Conservation (phyloP, 2,888 invertebrate genomes). For the Nomada hirtipes region DNA sequence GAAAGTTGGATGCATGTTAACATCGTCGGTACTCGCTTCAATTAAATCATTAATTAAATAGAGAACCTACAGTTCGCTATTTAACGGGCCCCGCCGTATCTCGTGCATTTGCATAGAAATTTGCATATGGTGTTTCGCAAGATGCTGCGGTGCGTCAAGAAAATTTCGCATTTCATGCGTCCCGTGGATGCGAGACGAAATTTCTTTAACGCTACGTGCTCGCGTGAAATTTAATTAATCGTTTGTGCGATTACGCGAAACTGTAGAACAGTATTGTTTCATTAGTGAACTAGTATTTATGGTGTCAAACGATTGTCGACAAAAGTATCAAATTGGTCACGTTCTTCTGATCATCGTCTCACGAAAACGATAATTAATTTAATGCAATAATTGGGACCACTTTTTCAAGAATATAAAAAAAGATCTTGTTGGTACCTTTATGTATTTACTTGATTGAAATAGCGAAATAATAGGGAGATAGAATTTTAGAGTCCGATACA, state of each 20-base stretch:
- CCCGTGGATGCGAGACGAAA: background rate
- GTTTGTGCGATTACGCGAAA: background rate
- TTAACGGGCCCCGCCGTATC: conserved; percentile 27
- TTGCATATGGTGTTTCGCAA: conserved; percentile 40
- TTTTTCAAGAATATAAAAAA: too few species aligned
- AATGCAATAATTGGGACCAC: too few species aligned
- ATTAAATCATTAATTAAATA: conserved; percentile 58
- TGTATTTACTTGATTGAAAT: too few species aligned
- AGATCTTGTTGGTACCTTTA: too few species aligned
- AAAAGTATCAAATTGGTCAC: too few species aligned
- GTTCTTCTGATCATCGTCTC: too few species aligned
- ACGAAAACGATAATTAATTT: too few species aligned
- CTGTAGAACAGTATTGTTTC: too few species aligned
- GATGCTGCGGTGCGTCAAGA: conserved; percentile 23
- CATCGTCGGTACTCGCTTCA: conserved; percentile 39
- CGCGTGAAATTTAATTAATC: background rate
- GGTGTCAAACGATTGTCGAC: too few species aligned
- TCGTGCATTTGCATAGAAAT: conserved; percentile 42
- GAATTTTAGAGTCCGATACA: too few species aligned
- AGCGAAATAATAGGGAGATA: too few species aligned
- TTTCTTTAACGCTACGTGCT: conserved; percentile 7
- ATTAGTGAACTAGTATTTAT: too few species aligned
- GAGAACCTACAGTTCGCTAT: conserved; percentile 38
- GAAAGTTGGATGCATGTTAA: conserved; percentile 49
- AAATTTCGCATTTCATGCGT: conserved; percentile 11